Evolutionary conservation across 2,888 invertebrate genomes (phyloP).

Genomic region (Noctua comes): DNA sequence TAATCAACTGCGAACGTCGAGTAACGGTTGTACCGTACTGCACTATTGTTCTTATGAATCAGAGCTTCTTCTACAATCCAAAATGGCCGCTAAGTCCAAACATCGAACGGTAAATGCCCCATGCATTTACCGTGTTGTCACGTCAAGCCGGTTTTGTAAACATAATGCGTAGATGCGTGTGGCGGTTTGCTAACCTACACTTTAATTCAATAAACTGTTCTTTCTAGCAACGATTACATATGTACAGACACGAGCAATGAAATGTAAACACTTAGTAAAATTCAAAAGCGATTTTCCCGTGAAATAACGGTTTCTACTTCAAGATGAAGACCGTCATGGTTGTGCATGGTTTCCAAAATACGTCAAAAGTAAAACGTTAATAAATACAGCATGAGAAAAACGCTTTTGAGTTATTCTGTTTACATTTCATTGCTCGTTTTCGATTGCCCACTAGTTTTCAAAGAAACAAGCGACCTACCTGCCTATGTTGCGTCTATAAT

Average conservation of each 20-base stretch:
- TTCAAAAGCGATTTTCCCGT: not conserved
- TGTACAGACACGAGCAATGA: not conserved
- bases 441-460: not conserved
- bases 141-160: slow-evolving; percentile 17
- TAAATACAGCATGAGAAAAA: not conserved
- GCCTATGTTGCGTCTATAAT: not conserved
- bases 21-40: slow-evolving; percentile 25
- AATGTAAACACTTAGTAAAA: not conserved
- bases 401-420: not conserved
- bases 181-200: slow-evolving; percentile 19
- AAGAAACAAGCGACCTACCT: not conserved
- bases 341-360: not conserved
- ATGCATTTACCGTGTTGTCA: slow-evolving; percentile 15
- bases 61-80: slow-evolving; percentile 39
- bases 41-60: slow-evolving; percentile 26
- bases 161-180: slow-evolving; percentile 29
- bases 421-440: not conserved
- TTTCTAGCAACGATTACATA: not conserved
- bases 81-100: slow-evolving; percentile 30
- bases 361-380: not conserved
- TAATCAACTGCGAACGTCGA: slow-evolving; percentile 20
- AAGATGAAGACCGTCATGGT: not conserved
- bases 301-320: not conserved
- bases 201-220: slow-evolving; percentile 23
- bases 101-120: slow-evolving; percentile 27